Evolutionary conservation across 2,113 vertebrate genomes (phyloP), one percentile per base, ranked within the genome.

Genomic region (Muscicapa adusta): DNA sequence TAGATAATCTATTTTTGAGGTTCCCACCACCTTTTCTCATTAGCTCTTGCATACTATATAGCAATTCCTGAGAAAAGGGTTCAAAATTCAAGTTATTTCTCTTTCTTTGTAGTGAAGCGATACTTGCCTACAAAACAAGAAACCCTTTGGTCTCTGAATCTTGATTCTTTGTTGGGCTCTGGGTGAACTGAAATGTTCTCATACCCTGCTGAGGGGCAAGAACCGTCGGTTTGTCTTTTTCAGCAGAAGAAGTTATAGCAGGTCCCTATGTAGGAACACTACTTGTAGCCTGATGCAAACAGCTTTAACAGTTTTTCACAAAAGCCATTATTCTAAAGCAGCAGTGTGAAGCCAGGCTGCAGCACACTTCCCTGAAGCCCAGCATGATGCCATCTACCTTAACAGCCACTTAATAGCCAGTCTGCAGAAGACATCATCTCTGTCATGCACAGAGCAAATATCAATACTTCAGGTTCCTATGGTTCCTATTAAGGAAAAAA

Each of bases 321-420:
- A 47, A 73, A 66, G 12, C 18, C 9, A 7, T 56, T 72, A 19
- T 58, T 16, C 33, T 48, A 43, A 67, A 68, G 22, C 19, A 25
- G 3, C 25, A 47, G 8, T 4, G 7, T 34, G 60, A 80, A 83
- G 25, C 12, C 23, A 62, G 22, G 45, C 12, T 31, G 43, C 1
- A 53, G 34, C 38, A 78, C 7, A 17, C 4, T 38, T 53, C 13
- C n/a, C 36, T 45, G 20, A 76, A 83, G 50, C 12, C 22, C 45
- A 63, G 38, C 11, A 15, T 2, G 6, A 7, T 45, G 45, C 17
- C 2, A 1, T 47, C 25, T 29, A 17, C 17, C 9, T 48, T 20
- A n/a, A n/a, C 0, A 60, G 12, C 9, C 29, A 17, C 42, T 23
- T 33, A 62, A 48, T 1, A 38, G 14, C 22, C 9, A 4, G 6